Evolutionary conservation across 2,113 vertebrate genomes (phyloP), one percentile per base, ranked within the genome.

Genomic region (Leiothrix lutea): DNA sequence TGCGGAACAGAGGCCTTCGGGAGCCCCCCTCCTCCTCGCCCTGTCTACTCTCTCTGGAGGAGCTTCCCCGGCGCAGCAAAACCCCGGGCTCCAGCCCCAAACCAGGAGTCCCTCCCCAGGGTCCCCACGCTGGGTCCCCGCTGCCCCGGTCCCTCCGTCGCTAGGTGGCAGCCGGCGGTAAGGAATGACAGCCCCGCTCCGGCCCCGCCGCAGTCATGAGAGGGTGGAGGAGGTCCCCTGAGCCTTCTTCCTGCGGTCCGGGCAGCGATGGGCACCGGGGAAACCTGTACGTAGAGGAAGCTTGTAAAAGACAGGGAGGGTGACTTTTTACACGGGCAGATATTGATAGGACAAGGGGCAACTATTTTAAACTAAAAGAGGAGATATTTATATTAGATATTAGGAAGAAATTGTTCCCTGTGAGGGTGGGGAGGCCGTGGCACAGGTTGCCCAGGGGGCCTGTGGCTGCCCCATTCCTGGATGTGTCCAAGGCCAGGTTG

Each of bases 131-230:
- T 2, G 47, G 47, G 44, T 22, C 4, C 47, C 40, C 38, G 24
- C 33, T 10, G 50, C 3, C 44, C 24, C 40, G 6, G 47, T 22
- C 31, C 6, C 28, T 19, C 45, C 47, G 23, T 58, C 96, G 42
- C 93, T 88, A 96, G 96, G 75, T 72, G 96, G 96, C 96, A 95
- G 86, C 75, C 86, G 82, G 53, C 91, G 53, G 82, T 14, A 85
- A 93, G 91, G 82, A 92, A 96, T 47, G 88, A 23, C 40, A 12
- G 67, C 33, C 21, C 20, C 8, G n/a, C 16, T 17, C 31, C 6
- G 12, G 12, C 23, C 44, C 50, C 23, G 22, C 53, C 2, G 16
- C 65, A 12, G 19, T 1, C 44, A 35, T 6, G 17, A 70, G 24
- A 8, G 21, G 29, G 44, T 3, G 8, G 8, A 31, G 24, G 42